These are phyloP conservation scores for Allolobophora icterica DNA, from an alignment of 2,888 invertebrate species.

Conservation along the genomic window DNA sequence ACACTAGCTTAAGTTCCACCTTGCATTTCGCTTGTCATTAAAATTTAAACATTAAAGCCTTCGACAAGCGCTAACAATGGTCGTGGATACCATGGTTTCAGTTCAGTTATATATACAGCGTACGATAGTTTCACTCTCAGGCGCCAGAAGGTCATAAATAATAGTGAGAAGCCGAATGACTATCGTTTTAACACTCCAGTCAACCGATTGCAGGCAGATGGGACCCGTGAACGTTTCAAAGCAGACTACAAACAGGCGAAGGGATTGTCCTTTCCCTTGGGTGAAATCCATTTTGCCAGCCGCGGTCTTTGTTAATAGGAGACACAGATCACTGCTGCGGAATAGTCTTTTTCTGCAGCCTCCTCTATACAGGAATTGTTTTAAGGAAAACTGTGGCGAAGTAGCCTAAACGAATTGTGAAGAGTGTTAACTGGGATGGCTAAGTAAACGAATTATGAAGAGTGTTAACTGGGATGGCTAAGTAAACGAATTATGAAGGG, in stretches of 20 bases:
- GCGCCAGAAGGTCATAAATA: neutral
- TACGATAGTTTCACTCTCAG: neutral
- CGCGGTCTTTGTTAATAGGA: too few relatives aligned
- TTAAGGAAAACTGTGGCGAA: neutral
- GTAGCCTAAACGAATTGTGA: neutral
- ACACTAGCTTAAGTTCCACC: neutral
- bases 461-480: too few relatives aligned
- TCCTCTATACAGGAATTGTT: neutral
- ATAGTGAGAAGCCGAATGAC: neutral
- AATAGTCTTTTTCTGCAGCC: neutral
- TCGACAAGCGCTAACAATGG: neutral
- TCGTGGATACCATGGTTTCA: neutral
- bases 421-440: neutral
- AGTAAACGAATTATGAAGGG: too few relatives aligned
- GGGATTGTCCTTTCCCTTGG: neutral
- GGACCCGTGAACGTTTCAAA: neutral
- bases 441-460: neutral
- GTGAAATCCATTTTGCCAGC: neutral
- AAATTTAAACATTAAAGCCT: too few relatives aligned
- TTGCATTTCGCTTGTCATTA: neutral
- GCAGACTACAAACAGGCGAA: neutral
- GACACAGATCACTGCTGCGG: too few relatives aligned
- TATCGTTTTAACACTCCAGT: slow-evolving; percentile 11
- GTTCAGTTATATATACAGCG: neutral
- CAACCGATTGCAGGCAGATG: neutral